Conservation (phyloP, 1,140 invertebrate species). For the Drosophila tristis region DNA sequence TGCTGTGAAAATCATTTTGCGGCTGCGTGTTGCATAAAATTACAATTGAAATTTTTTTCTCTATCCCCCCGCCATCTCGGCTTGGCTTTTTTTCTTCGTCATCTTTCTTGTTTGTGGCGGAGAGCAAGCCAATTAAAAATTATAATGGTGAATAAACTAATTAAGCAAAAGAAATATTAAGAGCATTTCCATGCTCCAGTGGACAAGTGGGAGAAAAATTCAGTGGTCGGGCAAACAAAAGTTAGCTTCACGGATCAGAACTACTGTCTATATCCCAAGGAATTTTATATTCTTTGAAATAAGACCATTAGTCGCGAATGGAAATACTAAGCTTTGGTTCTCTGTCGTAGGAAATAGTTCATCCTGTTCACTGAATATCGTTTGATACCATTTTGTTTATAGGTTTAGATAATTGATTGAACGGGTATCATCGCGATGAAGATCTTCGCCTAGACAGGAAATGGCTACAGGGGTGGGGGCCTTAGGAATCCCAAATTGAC, state of each 20-base stretch:
- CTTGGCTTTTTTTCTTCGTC: background rate
- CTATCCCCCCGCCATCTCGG: background rate
- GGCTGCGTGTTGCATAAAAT: slow-evolving; percentile 80
- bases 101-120: slow-evolving; percentile 37
- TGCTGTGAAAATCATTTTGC: slow-evolving; percentile 78
- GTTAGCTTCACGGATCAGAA: background rate
- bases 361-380: too few relatives aligned
- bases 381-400: too few relatives aligned
- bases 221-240: background rate
- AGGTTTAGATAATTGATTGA: background rate
- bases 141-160: slow-evolving; percentile 55
- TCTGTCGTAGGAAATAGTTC: too few relatives aligned
- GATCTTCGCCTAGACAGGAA: background rate
- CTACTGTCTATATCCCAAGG: background rate
- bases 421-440: background rate
- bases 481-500: slow-evolving; percentile 54
- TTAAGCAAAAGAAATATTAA: slow-evolving; percentile 47
- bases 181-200: slow-evolving; percentile 51
- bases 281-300: background rate
- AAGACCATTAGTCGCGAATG: too few relatives aligned
- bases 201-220: slow-evolving; percentile 7
- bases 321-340: too few relatives aligned
- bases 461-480: background rate
- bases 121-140: slow-evolving; percentile 64
- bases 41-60: slow-evolving; percentile 58